phyloP scores from a whole-genome alignment of 2,888 invertebrate genomes.

The Drosophila putrida region DNA sequence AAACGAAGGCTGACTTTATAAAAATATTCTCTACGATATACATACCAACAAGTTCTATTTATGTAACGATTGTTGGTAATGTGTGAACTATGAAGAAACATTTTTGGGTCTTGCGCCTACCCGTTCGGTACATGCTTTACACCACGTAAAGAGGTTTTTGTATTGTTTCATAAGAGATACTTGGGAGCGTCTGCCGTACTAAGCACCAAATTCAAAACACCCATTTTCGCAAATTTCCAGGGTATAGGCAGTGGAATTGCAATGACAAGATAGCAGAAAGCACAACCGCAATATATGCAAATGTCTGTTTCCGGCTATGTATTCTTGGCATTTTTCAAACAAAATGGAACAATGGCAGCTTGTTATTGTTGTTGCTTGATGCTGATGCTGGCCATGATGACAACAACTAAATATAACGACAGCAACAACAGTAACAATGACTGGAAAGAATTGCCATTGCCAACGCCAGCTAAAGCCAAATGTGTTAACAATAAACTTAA shows the following conservation, averaged over 20 bases:
- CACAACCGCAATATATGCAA: slow-evolving; percentile 68
- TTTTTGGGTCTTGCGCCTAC: too few species aligned
- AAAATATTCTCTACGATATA: too few species aligned
- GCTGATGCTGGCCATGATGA: slow-evolving; percentile 33
- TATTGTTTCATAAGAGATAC: too few species aligned
- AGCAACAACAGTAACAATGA: slow-evolving; percentile 16
- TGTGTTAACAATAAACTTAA: slow-evolving; percentile 62
- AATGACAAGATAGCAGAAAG: slow-evolving; percentile 42
- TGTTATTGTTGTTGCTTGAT: slow-evolving; percentile 6
- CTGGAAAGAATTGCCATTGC: slow-evolving; percentile 24
- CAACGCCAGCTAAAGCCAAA: slow-evolving; percentile 45
- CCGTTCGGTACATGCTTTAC: too few species aligned
- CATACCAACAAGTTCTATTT: too few species aligned
- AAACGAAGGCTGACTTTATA: too few species aligned
- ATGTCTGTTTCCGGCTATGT: slow-evolving; percentile 64
- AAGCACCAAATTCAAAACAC: not conserved
- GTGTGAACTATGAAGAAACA: too few species aligned
- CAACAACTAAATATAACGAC: not conserved
- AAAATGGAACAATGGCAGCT: slow-evolving; percentile 57
- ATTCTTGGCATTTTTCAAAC: slow-evolving; percentile 57
- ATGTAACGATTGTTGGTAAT: too few species aligned
- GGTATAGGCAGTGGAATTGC: slow-evolving; percentile 38
- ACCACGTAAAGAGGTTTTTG: too few species aligned
- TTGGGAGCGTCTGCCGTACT: too few species aligned
- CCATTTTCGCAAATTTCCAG: not conserved